These are phyloP conservation scores for Acrossocheilus wenchowensis DNA, from an alignment of 2,797 vertebrate species.

Conservation along the genomic window DNA sequence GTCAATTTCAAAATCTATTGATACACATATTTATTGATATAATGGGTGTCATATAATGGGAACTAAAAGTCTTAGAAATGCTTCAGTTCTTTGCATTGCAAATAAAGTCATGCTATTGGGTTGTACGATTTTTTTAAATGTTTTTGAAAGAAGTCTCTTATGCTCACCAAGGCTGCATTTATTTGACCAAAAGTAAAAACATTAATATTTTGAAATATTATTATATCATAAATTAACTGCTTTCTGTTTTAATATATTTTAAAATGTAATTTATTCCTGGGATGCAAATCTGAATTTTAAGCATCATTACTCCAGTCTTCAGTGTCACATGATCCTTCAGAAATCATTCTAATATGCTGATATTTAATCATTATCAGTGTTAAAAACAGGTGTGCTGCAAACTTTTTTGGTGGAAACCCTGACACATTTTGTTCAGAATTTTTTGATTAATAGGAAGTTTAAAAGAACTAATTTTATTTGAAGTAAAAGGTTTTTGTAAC, in stretches of 20 bases:
- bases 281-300: background rate
- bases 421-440: background rate
- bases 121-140: background rate
- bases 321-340: background rate
- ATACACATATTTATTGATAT: background rate
- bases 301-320: background rate
- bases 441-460: too few relatives aligned
- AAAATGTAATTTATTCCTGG: background rate
- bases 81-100: background rate
- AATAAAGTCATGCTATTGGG: background rate
- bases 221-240: background rate
- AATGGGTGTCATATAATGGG: background rate
- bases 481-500: background rate
- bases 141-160: background rate
- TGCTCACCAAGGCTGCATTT: background rate
- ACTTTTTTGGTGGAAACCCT: background rate
- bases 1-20: background rate
- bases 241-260: background rate
- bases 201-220: background rate
- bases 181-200: background rate
- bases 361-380: background rate
- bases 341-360: background rate
- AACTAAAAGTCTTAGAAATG: background rate
- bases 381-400: background rate
- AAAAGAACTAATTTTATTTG: too few relatives aligned